A percentile compares a stretch with the other conserved stretches of the same genome.
phyloP scores from a whole-genome alignment of 2,888 invertebrate species.

The Xestoiulus laeticollis region DNA sequence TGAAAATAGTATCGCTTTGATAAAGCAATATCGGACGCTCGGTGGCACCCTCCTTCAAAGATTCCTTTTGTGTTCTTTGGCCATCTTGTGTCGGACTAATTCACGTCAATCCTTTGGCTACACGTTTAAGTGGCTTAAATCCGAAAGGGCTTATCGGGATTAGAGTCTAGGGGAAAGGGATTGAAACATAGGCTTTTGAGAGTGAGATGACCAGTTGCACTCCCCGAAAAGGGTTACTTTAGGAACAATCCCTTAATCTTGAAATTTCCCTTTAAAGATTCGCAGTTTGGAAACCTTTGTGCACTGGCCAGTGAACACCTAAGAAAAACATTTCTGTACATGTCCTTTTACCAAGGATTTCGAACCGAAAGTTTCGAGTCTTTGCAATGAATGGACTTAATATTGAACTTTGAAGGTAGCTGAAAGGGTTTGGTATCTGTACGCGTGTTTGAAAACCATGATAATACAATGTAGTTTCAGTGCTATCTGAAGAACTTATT shows the following conservation, averaged over 20 bases:
- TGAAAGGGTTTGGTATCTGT: not conserved
- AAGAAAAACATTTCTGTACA: not conserved
- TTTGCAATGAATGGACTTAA: not conserved
- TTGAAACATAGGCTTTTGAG: not conserved
- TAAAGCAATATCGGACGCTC: not conserved
- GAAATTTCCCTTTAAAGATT: not conserved
- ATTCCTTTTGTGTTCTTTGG: not conserved
- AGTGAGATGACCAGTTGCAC: not conserved
- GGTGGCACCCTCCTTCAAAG: not conserved
- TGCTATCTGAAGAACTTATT: not conserved
- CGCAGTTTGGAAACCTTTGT: not conserved
- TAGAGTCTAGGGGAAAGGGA: not conserved
- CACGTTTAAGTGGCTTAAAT: constrained; percentile 34
- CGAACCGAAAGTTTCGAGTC: not conserved
- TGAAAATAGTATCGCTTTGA: constrained; percentile 35
- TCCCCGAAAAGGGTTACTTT: not conserved
- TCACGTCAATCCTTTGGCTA: constrained; percentile 29
- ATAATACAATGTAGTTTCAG: not conserved
- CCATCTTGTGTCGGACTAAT: constrained; percentile 23
- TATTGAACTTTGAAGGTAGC: not conserved
- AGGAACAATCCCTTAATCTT: not conserved
- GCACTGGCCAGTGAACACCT: not conserved
- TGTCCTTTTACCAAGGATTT: not conserved
- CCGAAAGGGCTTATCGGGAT: constrained; percentile 24
- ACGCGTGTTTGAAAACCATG: not conserved